Percentiles rank a stretch among this genome's conserved stretches.
phyloP scores from a whole-genome alignment of 2,888 invertebrate genomes.

The Elysia crispata region DNA sequence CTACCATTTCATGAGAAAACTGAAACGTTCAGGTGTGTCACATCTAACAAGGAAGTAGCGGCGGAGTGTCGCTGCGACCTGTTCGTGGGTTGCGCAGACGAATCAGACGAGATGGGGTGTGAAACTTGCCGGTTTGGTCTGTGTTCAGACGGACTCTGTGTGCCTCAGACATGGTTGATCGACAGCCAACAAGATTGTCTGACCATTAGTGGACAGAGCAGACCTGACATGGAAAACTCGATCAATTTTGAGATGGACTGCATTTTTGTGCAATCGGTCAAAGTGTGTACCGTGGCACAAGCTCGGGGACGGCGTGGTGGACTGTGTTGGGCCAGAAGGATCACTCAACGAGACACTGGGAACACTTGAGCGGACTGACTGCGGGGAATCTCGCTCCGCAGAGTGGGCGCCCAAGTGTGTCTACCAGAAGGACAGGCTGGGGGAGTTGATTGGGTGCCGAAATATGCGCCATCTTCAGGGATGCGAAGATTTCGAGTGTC shows the following conservation, averaged over 20 bases:
- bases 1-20: not conserved
- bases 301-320: conserved; percentile 11
- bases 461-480: conserved; percentile 33
- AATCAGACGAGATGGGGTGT: conserved; percentile 24
- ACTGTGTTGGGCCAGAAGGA: conserved; percentile 25
- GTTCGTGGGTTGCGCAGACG: conserved; percentile 24
- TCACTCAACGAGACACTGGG: conserved; percentile 18
- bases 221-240: too few relatives aligned
- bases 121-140: conserved; percentile 1
- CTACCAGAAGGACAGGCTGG: conserved; percentile 34
- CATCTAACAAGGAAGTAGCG: conserved; percentile 5
- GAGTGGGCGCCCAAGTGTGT: conserved; percentile 36
- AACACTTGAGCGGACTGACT: not conserved
- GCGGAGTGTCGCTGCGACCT: conserved; percentile 20
- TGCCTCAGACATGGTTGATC: conserved; percentile 18
- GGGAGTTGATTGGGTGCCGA: conserved; percentile 26
- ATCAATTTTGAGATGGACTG: not conserved
- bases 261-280: not conserved
- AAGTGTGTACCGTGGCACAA: conserved; percentile 5
- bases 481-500: conserved; percentile 25
- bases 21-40: not conserved
- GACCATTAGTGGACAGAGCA: too few relatives aligned
- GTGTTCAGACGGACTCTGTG: conserved; percentile 36
- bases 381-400: too few relatives aligned
- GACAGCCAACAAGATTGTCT: conserved; percentile 32